Conservation (phyloP, 2,797 vertebrate species). For the Danio aesculapii region DNA sequence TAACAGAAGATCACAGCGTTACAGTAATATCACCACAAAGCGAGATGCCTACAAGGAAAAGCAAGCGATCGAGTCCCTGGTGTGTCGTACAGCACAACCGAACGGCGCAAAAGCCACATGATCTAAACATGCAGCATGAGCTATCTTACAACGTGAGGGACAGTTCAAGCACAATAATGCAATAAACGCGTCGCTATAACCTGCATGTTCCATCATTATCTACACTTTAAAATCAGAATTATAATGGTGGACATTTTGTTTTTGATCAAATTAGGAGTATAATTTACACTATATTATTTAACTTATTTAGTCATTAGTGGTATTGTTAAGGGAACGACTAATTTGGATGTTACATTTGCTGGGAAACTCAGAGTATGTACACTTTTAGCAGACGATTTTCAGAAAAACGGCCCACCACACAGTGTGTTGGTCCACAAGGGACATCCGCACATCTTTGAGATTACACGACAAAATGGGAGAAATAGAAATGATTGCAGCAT, state of each 20-base stretch:
- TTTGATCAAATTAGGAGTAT: not conserved
- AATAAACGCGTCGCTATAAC: slow-evolving; percentile 55
- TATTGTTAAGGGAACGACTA: slow-evolving; percentile 5
- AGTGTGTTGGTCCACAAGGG: slow-evolving; percentile 31
- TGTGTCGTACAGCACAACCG: not conserved
- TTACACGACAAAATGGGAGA: not conserved
- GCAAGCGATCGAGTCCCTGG: slow-evolving; percentile 46
- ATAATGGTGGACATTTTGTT: not conserved
- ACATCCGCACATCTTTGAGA: slow-evolving; percentile 1
- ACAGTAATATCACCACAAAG: slow-evolving; percentile 65
- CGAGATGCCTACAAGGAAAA: slow-evolving; percentile 39
- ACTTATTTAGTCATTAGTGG: slow-evolving; percentile 3
- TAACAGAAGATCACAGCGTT: slow-evolving; percentile 53
- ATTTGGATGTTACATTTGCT: not conserved
- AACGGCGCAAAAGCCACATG: slow-evolving; percentile 3
- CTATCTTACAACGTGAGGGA: not conserved
- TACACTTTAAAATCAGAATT: slow-evolving; percentile 39
- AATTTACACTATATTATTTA: slow-evolving; percentile 5
- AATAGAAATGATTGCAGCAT: not conserved
- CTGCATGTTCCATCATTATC: slow-evolving; percentile 26
- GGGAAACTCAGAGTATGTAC: not conserved
- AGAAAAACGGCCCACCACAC: slow-evolving; percentile 17
- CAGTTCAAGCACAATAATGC: slow-evolving; percentile 43
- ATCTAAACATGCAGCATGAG: slow-evolving; percentile 30
- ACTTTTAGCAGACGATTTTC: slow-evolving; percentile 13